A percentile compares a stretch with the other conserved stretches of the same genome.
Evolutionary conservation across 2,113 vertebrate species (phyloP).

Genomic region (Merops nubicus): DNA sequence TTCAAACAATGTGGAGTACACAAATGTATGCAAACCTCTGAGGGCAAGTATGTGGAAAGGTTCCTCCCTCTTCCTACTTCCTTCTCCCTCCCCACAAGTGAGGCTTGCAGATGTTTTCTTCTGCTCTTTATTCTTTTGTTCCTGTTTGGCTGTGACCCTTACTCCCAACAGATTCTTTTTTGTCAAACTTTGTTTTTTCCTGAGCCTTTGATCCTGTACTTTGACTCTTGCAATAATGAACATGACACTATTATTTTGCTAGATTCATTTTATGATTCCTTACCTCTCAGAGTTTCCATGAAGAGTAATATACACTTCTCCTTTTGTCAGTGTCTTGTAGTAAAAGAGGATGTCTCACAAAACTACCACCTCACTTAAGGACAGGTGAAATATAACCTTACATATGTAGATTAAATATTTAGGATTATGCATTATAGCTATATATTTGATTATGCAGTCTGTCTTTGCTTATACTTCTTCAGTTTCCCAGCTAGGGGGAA

Average conservation of each 20-base stretch:
- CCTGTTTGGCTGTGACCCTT: conserved; percentile 52
- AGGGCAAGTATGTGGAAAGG: conserved; percentile 38
- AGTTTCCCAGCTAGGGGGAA: background rate
- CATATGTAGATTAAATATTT: background rate
- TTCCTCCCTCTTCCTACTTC: conserved; percentile 40
- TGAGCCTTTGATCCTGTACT: conserved; percentile 40
- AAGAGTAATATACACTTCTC: background rate
- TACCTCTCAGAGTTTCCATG: background rate
- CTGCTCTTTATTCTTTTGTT: conserved; percentile 61
- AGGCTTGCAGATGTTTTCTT: conserved; percentile 56
- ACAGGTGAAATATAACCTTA: background rate
- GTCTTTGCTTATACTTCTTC: background rate
- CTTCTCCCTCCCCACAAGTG: background rate
- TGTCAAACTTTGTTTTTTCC: conserved; percentile 63
- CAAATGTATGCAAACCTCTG: conserved; percentile 34
- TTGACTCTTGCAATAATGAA: conserved; percentile 43
- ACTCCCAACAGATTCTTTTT: conserved; percentile 29
- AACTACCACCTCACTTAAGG: background rate
- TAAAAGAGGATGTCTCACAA: background rate
- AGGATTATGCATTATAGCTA: background rate
- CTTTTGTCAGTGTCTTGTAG: background rate
- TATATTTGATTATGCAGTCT: background rate
- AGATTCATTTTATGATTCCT: background rate
- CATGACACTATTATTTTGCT: background rate
- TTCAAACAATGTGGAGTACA: conserved; percentile 44